Conservation (phyloP, 2,888 invertebrate species). For the Apantesis nais region DNA sequence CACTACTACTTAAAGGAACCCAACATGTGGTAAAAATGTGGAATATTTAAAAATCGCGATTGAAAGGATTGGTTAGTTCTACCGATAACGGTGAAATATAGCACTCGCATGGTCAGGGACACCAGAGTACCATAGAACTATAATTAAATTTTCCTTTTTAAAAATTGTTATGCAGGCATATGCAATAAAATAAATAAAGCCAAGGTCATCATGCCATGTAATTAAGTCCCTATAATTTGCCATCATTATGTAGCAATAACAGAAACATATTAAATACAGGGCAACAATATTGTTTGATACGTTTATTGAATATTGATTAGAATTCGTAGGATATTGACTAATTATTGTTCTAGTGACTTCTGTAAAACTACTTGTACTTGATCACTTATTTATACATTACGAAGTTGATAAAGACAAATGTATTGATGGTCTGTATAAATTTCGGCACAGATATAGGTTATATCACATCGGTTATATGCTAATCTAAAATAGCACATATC, state of each 20-base stretch:
- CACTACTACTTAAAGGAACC: no score
- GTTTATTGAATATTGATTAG: constrained; percentile 15
- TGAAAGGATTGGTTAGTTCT: no score
- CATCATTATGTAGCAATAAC: constrained; percentile 4
- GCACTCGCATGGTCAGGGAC: no score
- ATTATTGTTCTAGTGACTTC: not conserved
- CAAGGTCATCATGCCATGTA: constrained; percentile 1
- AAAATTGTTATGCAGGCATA: not conserved
- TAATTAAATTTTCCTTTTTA: not conserved
- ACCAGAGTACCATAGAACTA: not conserved
- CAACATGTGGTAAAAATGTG: no score
- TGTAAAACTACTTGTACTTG: not conserved
- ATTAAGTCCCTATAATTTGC: constrained; percentile 5
- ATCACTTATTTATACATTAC: not conserved
- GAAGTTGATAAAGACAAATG: no score
- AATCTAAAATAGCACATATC: no score
- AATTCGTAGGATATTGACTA: not conserved
- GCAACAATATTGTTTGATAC: constrained; percentile 3
- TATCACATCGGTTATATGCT: no score
- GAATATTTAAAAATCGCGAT: no score
- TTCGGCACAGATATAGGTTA: no score
- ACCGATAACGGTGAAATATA: no score
- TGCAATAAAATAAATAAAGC: not conserved
- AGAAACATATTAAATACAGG: constrained; percentile 1
- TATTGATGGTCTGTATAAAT: no score